Conservation (phyloP, 1,140 invertebrate genomes). For the Globodera ellingtonae region DNA sequence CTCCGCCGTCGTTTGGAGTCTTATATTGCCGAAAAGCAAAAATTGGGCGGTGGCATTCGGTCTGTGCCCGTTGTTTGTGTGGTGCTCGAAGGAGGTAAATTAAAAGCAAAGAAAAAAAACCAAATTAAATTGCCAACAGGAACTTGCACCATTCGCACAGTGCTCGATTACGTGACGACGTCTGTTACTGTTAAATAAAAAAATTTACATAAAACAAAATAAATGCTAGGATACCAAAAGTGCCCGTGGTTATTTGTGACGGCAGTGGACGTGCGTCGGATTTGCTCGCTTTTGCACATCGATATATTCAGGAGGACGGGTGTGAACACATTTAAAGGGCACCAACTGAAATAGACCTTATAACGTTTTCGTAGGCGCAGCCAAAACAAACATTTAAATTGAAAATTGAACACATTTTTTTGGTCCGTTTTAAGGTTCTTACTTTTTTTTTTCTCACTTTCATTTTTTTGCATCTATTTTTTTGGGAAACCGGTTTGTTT, state of each 20-base stretch:
- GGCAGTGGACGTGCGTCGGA: constrained; percentile 84
- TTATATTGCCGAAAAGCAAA: constrained; percentile 66
- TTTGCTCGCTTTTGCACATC: constrained; percentile 91
- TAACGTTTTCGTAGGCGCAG: too few relatives aligned
- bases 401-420: too few relatives aligned
- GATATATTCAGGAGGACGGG: constrained; percentile 68
- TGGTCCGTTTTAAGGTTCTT: too few relatives aligned
- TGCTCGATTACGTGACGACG: constrained; percentile 88
- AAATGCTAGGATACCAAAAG: constrained; percentile 72
- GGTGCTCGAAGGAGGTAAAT: constrained; percentile 83
- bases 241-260: constrained; percentile 94
- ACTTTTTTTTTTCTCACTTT: too few relatives aligned
- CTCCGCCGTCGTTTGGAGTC: constrained; percentile 68
- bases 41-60: constrained; percentile 52
- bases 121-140: constrained; percentile 61
- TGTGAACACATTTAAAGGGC: constrained; percentile 19
- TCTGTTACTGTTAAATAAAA: background rate
- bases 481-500: background rate
- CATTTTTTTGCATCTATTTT: too few relatives aligned
- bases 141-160: constrained; percentile 91
- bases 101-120: too few relatives aligned
- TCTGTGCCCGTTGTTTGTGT: constrained; percentile 91
- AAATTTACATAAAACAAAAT: background rate
- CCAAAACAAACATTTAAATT: too few relatives aligned
- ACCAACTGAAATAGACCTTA: too few relatives aligned